A percentile compares a stretch with the other conserved stretches of the same genome.
phyloP scores from a whole-genome alignment of 2,888 invertebrate genomes.

The Agapostemon virescens region DNA sequence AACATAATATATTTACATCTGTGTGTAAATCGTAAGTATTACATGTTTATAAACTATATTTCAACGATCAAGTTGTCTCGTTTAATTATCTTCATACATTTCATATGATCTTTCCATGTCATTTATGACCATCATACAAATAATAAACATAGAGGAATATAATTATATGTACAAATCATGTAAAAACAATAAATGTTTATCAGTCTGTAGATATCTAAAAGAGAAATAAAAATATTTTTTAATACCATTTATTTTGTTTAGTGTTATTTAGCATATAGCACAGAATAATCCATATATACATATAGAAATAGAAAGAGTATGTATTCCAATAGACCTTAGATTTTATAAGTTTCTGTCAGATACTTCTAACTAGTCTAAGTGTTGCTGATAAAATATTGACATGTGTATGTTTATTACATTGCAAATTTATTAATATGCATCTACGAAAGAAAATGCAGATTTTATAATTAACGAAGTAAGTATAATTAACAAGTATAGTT shows the following conservation, averaged over 20 bases:
- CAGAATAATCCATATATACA: constrained; percentile 75
- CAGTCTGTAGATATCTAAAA: constrained; percentile 66
- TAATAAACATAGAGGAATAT: constrained; percentile 65
- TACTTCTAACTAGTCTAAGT: constrained; percentile 91
- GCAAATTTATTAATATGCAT: constrained; percentile 88
- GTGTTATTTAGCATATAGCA: constrained; percentile 85
- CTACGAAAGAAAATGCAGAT: constrained; percentile 92
- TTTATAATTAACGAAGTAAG: constrained; percentile 85
- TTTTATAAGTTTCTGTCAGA: constrained; percentile 82
- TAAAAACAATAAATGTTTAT: background rate
- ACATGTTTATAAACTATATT: background rate
- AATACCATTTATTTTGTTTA: constrained; percentile 76
- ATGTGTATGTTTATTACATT: constrained; percentile 89
- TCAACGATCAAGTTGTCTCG: background rate
- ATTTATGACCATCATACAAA: background rate
- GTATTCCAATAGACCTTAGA: background rate
- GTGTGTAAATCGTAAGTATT: background rate
- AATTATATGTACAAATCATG: background rate
- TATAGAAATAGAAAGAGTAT: background rate
- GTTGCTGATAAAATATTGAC: constrained; percentile 95
- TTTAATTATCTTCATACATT: background rate
- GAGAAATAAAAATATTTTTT: constrained; percentile 33
- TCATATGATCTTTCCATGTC: background rate
- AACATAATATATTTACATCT: no score
- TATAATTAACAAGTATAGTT: constrained; percentile 4